A percentile compares a stretch with the other conserved stretches of the same genome.
These are phyloP conservation scores for Pogonomyrmex californicus DNA, from an alignment of 1,140 invertebrate species.

Conservation along the genomic window DNA sequence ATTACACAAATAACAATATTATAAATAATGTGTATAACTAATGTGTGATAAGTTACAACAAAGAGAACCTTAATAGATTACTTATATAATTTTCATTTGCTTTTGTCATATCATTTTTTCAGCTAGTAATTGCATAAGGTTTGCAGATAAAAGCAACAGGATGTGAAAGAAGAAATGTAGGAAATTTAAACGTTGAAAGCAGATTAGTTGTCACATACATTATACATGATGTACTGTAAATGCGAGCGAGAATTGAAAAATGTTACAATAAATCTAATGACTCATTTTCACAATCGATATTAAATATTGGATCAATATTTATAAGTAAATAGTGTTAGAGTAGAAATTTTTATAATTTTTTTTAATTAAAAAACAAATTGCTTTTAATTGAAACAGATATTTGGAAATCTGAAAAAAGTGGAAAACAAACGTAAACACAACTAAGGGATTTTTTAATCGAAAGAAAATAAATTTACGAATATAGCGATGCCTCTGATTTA, in stretches of 20 bases:
- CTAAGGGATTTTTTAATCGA: neutral
- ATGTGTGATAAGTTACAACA: neutral
- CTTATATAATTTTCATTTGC: conserved; percentile 9
- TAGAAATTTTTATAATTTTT: conserved; percentile 1
- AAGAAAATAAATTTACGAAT: neutral
- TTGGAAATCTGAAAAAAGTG: neutral
- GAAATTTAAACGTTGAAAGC: conserved; percentile 36
- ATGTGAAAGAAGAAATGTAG: conserved; percentile 16
- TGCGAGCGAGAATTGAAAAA: conserved; percentile 9
- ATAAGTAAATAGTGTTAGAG: neutral
- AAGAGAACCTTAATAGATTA: neutral
- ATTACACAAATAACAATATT: neutral
- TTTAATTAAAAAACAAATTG: neutral
- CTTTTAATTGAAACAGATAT: neutral
- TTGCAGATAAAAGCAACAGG: conserved; percentile 11
- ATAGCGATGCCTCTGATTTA: neutral
- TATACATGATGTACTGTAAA: conserved; percentile 30
- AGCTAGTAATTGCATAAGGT: neutral
- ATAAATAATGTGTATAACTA: no score
- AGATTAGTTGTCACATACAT: neutral
- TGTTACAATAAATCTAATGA: conserved; percentile 5
- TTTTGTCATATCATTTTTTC: neutral
- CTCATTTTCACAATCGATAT: neutral
- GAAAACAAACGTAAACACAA: neutral
- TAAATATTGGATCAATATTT: neutral